Evolutionary conservation across 2,888 invertebrate genomes (phyloP).

Genomic region (Prosapia bicincta): DNA sequence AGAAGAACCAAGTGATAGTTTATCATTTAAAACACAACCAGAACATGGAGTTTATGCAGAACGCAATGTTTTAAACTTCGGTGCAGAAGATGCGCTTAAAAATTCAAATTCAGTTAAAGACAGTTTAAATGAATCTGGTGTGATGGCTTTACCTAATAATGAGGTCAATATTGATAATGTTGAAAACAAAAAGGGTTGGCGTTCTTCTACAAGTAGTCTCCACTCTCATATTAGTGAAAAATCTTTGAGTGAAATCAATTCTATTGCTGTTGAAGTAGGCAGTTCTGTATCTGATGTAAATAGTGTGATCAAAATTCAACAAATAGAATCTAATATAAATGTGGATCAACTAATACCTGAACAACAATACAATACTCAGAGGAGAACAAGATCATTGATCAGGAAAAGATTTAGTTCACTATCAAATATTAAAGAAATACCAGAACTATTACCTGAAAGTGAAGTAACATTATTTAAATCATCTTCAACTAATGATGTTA

Average conservation of each 20-base stretch:
- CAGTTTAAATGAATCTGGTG: neutral
- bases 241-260: neutral
- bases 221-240: neutral
- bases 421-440: neutral
- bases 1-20: neutral
- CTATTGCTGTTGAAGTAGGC: neutral
- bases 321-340: neutral
- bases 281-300: neutral
- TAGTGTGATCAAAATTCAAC: neutral
- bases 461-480: neutral
- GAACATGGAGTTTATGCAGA: too few relatives aligned
- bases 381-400: neutral
- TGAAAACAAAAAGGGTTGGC: neutral
- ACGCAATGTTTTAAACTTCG: too few relatives aligned
- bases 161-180: neutral
- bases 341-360: neutral
- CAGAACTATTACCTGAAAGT: neutral
- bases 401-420: neutral
- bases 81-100: neutral
- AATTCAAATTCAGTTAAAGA: neutral
- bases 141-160: neutral
- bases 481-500: neutral
- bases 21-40: neutral
- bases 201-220: neutral
- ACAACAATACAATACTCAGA: neutral